phyloP scores from a whole-genome alignment of 2,113 vertebrate species.

The Mirza zaza region DNA sequence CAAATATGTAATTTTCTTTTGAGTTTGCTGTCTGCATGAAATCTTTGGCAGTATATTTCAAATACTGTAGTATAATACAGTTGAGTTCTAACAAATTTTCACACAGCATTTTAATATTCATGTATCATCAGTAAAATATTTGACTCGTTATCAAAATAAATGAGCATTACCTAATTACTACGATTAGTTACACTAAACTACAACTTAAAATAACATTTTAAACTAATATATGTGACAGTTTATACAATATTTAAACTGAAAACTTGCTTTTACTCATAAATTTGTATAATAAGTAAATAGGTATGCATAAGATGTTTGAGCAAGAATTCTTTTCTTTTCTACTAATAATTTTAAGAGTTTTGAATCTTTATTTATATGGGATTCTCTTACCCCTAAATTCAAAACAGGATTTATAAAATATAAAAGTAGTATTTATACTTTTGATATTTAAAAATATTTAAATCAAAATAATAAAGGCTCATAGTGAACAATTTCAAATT shows the following conservation, averaged over 20 bases:
- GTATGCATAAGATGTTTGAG: not conserved
- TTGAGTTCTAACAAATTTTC: conserved; percentile 14
- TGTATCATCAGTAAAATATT: not conserved
- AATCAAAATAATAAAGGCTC: not conserved
- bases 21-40: not conserved
- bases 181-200: not conserved
- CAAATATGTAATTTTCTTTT: not conserved
- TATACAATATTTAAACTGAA: not conserved
- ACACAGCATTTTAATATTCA: conserved; percentile 6
- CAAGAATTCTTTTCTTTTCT: not conserved
- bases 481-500: not conserved
- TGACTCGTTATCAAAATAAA: conserved; percentile 27
- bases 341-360: not conserved
- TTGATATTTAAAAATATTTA: not conserved
- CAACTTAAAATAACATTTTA: not conserved
- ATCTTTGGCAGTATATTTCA: not conserved
- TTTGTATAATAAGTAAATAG: not conserved
- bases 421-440: not conserved
- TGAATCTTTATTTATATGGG: not conserved
- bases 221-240: not conserved
- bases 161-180: not conserved
- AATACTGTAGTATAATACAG: not conserved
- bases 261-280: not conserved
- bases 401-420: not conserved
- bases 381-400: not conserved